Conservation (phyloP, 2,888 invertebrate species). For the Syrphus vitripennis region DNA sequence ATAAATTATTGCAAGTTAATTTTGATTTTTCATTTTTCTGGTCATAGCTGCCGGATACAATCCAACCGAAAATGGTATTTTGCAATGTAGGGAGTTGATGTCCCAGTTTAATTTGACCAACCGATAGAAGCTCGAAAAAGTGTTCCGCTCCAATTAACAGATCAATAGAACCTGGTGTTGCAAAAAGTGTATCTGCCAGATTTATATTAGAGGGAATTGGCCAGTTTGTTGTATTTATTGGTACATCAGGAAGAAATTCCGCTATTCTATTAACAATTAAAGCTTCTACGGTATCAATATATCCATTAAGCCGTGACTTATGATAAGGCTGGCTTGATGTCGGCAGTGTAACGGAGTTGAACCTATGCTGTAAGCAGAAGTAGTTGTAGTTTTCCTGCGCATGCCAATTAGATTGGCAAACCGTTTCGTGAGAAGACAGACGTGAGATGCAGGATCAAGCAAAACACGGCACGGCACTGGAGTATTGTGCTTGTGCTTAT, state of each 20-base stretch:
- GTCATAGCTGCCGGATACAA: constrained; percentile 55
- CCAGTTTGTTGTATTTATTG: background rate
- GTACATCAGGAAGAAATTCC: background rate
- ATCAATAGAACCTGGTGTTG: constrained; percentile 57
- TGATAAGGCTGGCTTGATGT: background rate
- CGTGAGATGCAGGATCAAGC: constrained; percentile 22
- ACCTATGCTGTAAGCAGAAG: background rate
- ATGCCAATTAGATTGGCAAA: background rate
- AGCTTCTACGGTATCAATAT: background rate
- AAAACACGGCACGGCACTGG: constrained; percentile 20
- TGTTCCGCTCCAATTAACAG: constrained; percentile 66
- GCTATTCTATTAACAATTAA: background rate
- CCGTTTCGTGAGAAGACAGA: background rate
- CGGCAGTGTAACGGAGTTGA: background rate
- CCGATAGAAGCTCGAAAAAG: too few relatives aligned
- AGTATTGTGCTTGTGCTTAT: background rate
- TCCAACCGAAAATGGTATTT: constrained; percentile 68
- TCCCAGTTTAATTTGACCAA: constrained; percentile 67
- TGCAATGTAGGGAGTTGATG: constrained; percentile 62
- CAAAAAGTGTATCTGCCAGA: constrained; percentile 63
- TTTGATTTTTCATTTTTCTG: background rate
- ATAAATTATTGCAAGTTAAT: background rate
- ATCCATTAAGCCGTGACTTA: constrained; percentile 1
- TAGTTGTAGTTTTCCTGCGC: background rate
- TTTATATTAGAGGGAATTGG: constrained; percentile 46